Conservation (phyloP, 1,140 invertebrate genomes). For the Goniozus legneri region DNA sequence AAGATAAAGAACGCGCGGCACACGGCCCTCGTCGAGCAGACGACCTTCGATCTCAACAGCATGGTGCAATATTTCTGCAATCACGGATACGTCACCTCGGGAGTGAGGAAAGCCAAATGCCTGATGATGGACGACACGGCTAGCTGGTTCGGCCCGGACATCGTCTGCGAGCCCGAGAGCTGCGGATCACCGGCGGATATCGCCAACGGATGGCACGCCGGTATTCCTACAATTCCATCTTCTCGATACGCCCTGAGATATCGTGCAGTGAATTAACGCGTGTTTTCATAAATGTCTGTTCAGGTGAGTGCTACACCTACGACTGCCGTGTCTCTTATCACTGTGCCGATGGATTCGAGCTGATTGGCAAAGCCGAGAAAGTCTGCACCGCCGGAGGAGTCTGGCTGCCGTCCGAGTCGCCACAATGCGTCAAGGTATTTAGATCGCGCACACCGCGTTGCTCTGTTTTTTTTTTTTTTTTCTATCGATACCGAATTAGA, state of each 20-base stretch:
- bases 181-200: slow-evolving; percentile 87
- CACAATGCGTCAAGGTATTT: slow-evolving; percentile 79
- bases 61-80: slow-evolving; percentile 89
- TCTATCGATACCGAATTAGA: too few species aligned
- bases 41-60: slow-evolving; percentile 77
- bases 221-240: slow-evolving; percentile 20
- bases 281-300: slow-evolving; percentile 20
- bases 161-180: slow-evolving; percentile 86
- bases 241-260: not conserved
- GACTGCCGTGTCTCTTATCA: slow-evolving; percentile 88
- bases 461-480: too few species aligned
- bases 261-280: not conserved
- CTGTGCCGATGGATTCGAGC: slow-evolving; percentile 88
- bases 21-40: slow-evolving; percentile 77
- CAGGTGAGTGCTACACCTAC: slow-evolving; percentile 86
- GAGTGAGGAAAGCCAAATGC: slow-evolving; percentile 85
- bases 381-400: slow-evolving; percentile 82
- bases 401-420: slow-evolving; percentile 86
- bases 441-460: too few species aligned
- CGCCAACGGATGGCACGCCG: slow-evolving; percentile 82
- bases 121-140: slow-evolving; percentile 77
- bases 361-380: slow-evolving; percentile 79
- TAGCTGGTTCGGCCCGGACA: slow-evolving; percentile 89
- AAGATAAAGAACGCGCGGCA: slow-evolving; percentile 84
- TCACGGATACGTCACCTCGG: slow-evolving; percentile 81